Evolutionary conservation across 2,113 vertebrate species (phyloP).

Genomic region (Eleginops maclovinus): DNA sequence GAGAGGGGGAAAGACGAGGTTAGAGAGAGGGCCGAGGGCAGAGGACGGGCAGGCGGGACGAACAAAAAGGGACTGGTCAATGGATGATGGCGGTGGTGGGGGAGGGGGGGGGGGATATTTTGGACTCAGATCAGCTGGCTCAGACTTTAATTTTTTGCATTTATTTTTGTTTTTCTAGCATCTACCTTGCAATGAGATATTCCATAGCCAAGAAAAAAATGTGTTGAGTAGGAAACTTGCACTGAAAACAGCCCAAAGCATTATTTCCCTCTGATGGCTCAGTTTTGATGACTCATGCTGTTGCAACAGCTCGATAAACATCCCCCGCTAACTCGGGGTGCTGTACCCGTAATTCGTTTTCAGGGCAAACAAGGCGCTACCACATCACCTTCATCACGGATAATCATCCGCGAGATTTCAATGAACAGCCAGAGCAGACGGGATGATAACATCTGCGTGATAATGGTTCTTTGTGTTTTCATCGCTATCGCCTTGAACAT

Average conservation of each 20-base stretch:
- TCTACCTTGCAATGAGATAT: slow-evolving; percentile 31
- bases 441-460: slow-evolving; percentile 8
- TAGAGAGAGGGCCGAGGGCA: slow-evolving; percentile 81
- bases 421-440: not conserved
- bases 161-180: slow-evolving; percentile 22
- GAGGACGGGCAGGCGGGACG: slow-evolving; percentile 78
- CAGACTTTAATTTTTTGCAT: slow-evolving; percentile 49
- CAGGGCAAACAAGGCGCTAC: slow-evolving; percentile 16
- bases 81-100: slow-evolving; percentile 76
- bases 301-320: slow-evolving; percentile 40
- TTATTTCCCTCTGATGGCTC: slow-evolving; percentile 36
- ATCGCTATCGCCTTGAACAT: not conserved
- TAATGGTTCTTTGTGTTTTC: slow-evolving; percentile 6
- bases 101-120: slow-evolving; percentile 71
- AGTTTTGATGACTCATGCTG: slow-evolving; percentile 68
- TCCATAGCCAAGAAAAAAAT: slow-evolving; percentile 54
- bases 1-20: slow-evolving; percentile 53
- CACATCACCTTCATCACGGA: slow-evolving; percentile 29
- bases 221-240: slow-evolving; percentile 52
- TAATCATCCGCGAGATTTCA: slow-evolving; percentile 27
- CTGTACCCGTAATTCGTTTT: slow-evolving; percentile 42
- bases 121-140: slow-evolving; percentile 70
- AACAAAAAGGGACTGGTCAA: slow-evolving; percentile 83
- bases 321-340: slow-evolving; percentile 20
- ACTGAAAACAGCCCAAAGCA: slow-evolving; percentile 43